Base-by-base conservation (phyloP, 2,888 invertebrate species). In the Pollenia griseotomentosa region DNA sequence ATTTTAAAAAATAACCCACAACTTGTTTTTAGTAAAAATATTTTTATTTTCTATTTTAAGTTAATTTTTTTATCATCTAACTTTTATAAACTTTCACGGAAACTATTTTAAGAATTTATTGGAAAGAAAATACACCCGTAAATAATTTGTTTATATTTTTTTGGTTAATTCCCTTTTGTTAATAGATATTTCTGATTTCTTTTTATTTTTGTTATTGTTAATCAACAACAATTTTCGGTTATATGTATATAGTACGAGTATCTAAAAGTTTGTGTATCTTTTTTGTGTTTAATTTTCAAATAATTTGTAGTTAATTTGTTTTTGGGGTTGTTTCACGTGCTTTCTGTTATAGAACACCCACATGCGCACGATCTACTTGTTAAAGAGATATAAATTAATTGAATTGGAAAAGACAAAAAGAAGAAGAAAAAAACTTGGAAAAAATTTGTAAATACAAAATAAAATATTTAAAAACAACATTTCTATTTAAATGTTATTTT, bases 281-380 rank as follows among this genome's bases (percentile, higher is more conserved):
- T 55, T 2, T 46, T 19, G 11, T 61, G 44, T 59, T 59, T 46
- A 71, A 19, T 77, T 23, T 44, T 55, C 12, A 9, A 61, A 55
- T 46, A 7, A 73, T 55, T 81, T 81, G 55, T 73, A 74, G 10
- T 65, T 73, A 57, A 81, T 77, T 84, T 87, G 86, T 83, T 84
- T 77, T 83, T 81, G 87, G 87, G 87, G 87, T 87, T 57, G 87
- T 84, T 87, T 87, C 87, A 87, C 87, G 87, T 87, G 87, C 87
- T 87, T 48, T 48, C 73, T 59, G 66, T 44, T 71, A 46, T 68
- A 5, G 51, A 81, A 78, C 87, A 87, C 87, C 87, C 87, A 87
- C 87, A 87, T 87, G 87, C 87, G 87, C 87, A 87, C 84, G 83
- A 84, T 81, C 46, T n/a, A 68, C 66, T 77, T 73, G n/a, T 63